phyloP scores from a whole-genome alignment of 1,140 invertebrate genomes.

The Formica selysi region DNA sequence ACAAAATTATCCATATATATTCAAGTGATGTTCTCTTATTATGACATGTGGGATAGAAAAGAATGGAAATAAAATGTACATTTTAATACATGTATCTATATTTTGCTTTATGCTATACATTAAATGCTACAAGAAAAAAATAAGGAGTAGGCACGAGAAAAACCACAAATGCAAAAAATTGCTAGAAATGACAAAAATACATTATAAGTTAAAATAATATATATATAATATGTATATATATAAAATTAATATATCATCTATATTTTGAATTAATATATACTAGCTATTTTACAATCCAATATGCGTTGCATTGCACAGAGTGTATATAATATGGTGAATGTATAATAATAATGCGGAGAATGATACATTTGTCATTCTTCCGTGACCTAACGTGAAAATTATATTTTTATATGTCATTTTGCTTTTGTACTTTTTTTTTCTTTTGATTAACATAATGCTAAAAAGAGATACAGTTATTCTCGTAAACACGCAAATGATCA shows the following conservation, averaged over 20 bases:
- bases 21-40: background rate
- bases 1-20: background rate
- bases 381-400: slow-evolving; percentile 41
- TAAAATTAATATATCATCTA: slow-evolving; percentile 56
- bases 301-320: slow-evolving; percentile 50
- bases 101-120: slow-evolving; percentile 76
- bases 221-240: slow-evolving; percentile 53
- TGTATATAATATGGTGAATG: slow-evolving; percentile 26
- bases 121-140: slow-evolving; percentile 81
- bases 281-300: slow-evolving; percentile 54
- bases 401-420: slow-evolving; percentile 63
- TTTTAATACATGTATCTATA: slow-evolving; percentile 71
- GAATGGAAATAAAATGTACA: slow-evolving; percentile 27
- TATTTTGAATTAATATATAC: slow-evolving; percentile 56
- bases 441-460: slow-evolving; percentile 67
- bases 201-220: slow-evolving; percentile 65
- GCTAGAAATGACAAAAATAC: slow-evolving; percentile 65
- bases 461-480: slow-evolving; percentile 43
- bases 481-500: slow-evolving; percentile 58
- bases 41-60: slow-evolving; percentile 15
- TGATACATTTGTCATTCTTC: background rate
- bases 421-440: slow-evolving; percentile 71
- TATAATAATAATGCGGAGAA: slow-evolving; percentile 39
- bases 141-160: slow-evolving; percentile 71
- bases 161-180: slow-evolving; percentile 80